Base-by-base conservation (phyloP, 1,140 invertebrate species). In the Aricia agestis region DNA sequence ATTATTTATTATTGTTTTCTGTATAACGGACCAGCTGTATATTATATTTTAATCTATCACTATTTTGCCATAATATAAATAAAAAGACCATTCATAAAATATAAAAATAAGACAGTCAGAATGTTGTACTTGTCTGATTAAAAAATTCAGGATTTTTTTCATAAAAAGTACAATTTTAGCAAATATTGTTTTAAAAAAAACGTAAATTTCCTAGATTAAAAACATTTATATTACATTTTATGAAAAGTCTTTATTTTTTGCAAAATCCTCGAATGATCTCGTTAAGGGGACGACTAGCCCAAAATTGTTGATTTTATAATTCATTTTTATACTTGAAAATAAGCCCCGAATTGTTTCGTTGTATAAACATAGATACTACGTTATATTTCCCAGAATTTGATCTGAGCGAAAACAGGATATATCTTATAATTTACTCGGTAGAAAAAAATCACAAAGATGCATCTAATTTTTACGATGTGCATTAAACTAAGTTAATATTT, bases 1-100 rank as follows among this genome's bases (percentile, higher is more conserved):
- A n/a, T n/a, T n/a, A n/a, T n/a, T n/a, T n/a, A n/a, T 59, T 25
- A 19, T 19, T 63, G 59, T 63, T 18, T 63, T 63, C 59, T 63
- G 18, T 63, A 31, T 59, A 10, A 59, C 18, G 11, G 59, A 25
- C 18, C 59, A 63, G 59, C 59, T 63, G 19, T 19, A n/a, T n/a
- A n/a, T 0, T 19, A 63, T 31, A 18, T 25, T 25, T 25, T 25
- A 19, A 17, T 59, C 17, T 59, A 17, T n/a, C 1, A 17, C 58
- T 59, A 18, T 36, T 36, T 17, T 18, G 58, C 9, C 18, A 63
- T 25, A 19, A 31, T 19, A 19, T n/a, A n/a, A n/a, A n/a, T n/a
- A n/a, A n/a, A n/a, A 63, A 19, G 19, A 25, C 19, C 17, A 11
- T 63, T 10, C 59, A 63, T 63, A 63, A 63, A 63, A 19, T 63